Conservation (phyloP, 1,140 invertebrate genomes). For the Hylyphantes graminicola region DNA sequence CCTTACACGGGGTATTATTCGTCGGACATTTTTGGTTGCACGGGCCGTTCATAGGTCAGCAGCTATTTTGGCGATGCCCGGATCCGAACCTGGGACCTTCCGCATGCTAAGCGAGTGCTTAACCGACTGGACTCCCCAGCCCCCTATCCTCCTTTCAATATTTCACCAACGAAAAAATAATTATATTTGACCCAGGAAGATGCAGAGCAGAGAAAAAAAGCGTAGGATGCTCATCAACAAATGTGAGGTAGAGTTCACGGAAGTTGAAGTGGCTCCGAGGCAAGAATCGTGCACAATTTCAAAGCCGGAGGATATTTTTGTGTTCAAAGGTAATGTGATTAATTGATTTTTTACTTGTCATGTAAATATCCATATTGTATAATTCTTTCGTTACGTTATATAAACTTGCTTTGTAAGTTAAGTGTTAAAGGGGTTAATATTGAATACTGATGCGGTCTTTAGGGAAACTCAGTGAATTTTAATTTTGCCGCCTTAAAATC, state of each 20-base stretch:
- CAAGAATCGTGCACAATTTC: not conserved
- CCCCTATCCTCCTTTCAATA: too few species aligned
- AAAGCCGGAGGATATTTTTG: slow-evolving; percentile 13
- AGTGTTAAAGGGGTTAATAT: not conserved
- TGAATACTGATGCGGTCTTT: not conserved
- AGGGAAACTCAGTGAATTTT: too few species aligned
- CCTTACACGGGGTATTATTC: too few species aligned
- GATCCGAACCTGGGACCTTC: too few species aligned
- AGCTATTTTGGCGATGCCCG: too few species aligned
- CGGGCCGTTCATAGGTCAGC: too few species aligned
- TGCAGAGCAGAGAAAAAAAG: not conserved
- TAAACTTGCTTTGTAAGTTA: not conserved
- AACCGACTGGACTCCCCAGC: too few species aligned
- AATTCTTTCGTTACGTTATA: not conserved
- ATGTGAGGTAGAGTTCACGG: slow-evolving; percentile 18
- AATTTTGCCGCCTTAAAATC: too few species aligned
- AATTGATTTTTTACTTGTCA: not conserved
- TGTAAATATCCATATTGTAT: not conserved
- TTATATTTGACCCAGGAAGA: too few species aligned
- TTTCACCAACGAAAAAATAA: too few species aligned
- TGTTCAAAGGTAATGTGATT: not conserved
- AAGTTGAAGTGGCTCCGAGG: slow-evolving; percentile 2
- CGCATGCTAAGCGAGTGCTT: too few species aligned
- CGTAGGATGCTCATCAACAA: slow-evolving; percentile 29
- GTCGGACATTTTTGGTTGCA: too few species aligned